phyloP scores from a whole-genome alignment of 2,797 vertebrate genomes.

The Catostomus latipinnis region DNA sequence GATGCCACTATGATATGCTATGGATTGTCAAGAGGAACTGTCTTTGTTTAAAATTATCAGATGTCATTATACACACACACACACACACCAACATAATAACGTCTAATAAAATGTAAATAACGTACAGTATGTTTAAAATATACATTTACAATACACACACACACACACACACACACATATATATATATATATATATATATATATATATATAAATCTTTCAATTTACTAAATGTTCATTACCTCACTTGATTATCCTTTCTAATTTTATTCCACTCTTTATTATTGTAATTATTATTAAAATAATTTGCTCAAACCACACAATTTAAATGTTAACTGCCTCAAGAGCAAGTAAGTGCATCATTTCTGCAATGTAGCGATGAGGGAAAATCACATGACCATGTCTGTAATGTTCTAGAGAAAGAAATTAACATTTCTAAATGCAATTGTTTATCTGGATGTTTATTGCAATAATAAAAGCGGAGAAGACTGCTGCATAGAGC shows the following conservation, averaged over 20 bases:
- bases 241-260: slow-evolving; percentile 60
- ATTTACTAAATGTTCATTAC: slow-evolving; percentile 1
- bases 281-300: slow-evolving; percentile 59
- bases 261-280: slow-evolving; percentile 57
- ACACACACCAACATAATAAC: too few relatives aligned
- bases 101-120: too few relatives aligned
- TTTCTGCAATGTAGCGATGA: slow-evolving; percentile 63
- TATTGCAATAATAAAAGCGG: slow-evolving; percentile 44
- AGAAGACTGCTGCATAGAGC: slow-evolving; percentile 38
- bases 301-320: slow-evolving; percentile 48
- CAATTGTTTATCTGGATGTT: slow-evolving; percentile 57
- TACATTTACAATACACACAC: too few relatives aligned
- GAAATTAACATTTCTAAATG: slow-evolving; percentile 54
- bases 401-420: slow-evolving; percentile 34
- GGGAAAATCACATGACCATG: slow-evolving; percentile 37
- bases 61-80: slow-evolving; percentile 32
- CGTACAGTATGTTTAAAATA: too few relatives aligned
- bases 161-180: slow-evolving; percentile 59
- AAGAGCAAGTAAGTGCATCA: slow-evolving; percentile 75
- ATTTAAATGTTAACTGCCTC: slow-evolving; percentile 80
- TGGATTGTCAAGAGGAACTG: slow-evolving; percentile 53
- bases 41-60: slow-evolving; percentile 32
- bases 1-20: slow-evolving; percentile 54
- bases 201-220: slow-evolving; percentile 63
- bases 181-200: too few relatives aligned